Evolutionary conservation across 2,113 vertebrate species (phyloP).

Genomic region (Mirza zaza): DNA sequence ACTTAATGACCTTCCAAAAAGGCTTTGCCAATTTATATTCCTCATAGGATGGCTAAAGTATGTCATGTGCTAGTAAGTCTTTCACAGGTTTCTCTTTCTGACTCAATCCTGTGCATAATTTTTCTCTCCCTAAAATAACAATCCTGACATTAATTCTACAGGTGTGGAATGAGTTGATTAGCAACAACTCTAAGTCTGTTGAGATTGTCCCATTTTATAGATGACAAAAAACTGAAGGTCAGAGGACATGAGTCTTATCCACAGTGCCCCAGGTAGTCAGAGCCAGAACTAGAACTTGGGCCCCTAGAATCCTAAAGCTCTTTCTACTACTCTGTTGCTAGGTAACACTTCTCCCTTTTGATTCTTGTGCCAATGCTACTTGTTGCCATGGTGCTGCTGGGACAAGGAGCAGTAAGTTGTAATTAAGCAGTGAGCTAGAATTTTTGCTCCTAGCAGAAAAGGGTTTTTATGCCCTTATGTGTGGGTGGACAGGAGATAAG

Average conservation of each 20-base stretch:
- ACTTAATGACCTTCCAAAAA: background rate
- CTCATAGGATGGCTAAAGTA: background rate
- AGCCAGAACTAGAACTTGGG: conserved; percentile 55
- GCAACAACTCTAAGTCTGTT: background rate
- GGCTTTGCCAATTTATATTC: background rate
- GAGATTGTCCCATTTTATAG: background rate
- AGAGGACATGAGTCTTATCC: background rate
- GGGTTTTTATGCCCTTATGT: conserved; percentile 35
- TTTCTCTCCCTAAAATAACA: background rate
- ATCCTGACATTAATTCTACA: background rate
- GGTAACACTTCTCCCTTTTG: conserved; percentile 62
- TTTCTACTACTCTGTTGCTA: conserved; percentile 69
- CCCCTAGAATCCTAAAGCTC: conserved; percentile 16
- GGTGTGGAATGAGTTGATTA: background rate
- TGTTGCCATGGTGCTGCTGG: conserved; percentile 78
- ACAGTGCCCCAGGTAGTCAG: background rate
- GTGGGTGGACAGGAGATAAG: conserved; percentile 32
- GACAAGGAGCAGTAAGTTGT: conserved; percentile 69
- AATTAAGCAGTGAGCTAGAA: conserved; percentile 70
- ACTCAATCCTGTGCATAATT: background rate
- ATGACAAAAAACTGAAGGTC: background rate
- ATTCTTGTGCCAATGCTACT: conserved; percentile 72
- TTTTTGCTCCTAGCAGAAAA: conserved; percentile 58
- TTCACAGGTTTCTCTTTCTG: background rate
- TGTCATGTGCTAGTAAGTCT: background rate